Evolutionary conservation across 2,113 vertebrate genomes (phyloP), one percentile per base, ranked within the genome.

Genomic region (Pavo muticus): DNA sequence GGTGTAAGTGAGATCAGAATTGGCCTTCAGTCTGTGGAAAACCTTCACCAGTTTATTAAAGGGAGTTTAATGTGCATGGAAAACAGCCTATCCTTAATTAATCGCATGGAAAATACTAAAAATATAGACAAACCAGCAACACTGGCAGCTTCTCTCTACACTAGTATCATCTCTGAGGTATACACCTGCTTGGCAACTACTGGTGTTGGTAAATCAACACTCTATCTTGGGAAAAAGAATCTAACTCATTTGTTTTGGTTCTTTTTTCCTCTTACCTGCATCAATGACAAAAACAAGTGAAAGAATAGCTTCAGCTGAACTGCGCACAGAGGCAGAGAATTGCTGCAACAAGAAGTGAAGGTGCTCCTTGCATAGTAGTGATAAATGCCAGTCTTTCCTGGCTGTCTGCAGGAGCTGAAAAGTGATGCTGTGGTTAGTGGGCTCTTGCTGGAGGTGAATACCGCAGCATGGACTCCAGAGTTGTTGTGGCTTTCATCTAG

Each of bases 1-100:
- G 89, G 89, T 94, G 95, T 79, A 84, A 92, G 63, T 94, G 96
- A 95, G 93, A 91, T 96, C 94, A 97, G 87, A 94, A 92, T 89
- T 95, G 96, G 95, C 94, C 37, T 87, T 73, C 81, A 63, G 65
- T 89, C 59, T 89, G 47, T 87, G 92, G 94, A 82, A 95, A 96
- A 95, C 91, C 48, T 91, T 75, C 54, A 82, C 44, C 0, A 6
- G 54, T 89, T 94, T 95, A 87, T 37, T 29, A 91, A 91, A 92
- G 87, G 91, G 94, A 96, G 95, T 91, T 84, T 85, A 69, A 59
- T 63, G 67, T 27, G 37, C 13, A 54, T 0, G 0, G 84, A 89
- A 97, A 93, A 84, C 40, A 72, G 12, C 6, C 52, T 91, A 73
- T 79, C 74, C 59, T 87, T 93, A 93, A 84, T 94, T 76, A 96